These are phyloP conservation scores for Pelobates fuscus DNA, from an alignment of 2,113 vertebrate species.

Conservation along the genomic window DNA sequence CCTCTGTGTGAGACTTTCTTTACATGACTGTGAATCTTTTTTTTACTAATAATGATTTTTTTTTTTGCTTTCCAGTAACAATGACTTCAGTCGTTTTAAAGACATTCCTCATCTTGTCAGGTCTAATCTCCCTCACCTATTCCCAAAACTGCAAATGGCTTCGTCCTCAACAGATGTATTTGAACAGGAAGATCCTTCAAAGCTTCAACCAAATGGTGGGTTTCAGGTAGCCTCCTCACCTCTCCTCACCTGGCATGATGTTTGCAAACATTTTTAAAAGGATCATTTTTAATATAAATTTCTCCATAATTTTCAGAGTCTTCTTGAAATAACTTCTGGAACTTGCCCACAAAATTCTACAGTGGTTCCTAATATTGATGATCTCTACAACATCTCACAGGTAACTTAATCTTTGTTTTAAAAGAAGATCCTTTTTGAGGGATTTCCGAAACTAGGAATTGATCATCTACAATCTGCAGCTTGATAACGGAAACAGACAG, in stretches of 20 bases:
- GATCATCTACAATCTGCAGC: no score
- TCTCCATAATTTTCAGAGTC: background rate
- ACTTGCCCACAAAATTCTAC: background rate
- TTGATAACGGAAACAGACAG: no score
- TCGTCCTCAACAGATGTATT: background rate
- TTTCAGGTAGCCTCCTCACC: background rate
- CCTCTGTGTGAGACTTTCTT: background rate
- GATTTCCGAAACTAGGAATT: background rate
- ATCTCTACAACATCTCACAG: slow-evolving; percentile 9
- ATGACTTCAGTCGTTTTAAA: background rate
- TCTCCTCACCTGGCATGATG: background rate
- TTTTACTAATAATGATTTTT: background rate
- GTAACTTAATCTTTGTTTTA: background rate
- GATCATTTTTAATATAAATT: no score
- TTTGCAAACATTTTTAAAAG: background rate
- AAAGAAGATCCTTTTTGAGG: background rate
- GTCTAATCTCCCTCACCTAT: background rate
- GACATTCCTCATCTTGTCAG: background rate
- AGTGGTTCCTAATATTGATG: background rate
- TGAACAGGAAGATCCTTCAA: background rate
- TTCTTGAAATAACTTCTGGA: background rate
- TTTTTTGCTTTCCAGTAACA: background rate
- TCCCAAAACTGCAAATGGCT: slow-evolving; percentile 20
- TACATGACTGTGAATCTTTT: background rate
- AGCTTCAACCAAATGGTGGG: slow-evolving; percentile 17